Conservation (phyloP, 2,888 invertebrate genomes). For the Sphaerophoria taeniata region DNA sequence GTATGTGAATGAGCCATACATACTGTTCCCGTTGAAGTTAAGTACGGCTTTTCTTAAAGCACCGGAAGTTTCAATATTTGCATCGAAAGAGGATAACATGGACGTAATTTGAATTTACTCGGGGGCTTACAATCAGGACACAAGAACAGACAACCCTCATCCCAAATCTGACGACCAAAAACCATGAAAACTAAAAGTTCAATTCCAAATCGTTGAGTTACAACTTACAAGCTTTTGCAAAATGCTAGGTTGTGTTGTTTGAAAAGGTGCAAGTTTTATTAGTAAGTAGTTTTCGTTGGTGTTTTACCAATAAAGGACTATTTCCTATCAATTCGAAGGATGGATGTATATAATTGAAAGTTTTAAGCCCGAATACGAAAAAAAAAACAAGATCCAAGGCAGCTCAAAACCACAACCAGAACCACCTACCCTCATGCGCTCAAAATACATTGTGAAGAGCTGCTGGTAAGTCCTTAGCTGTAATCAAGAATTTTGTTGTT, state of each 20-base stretch:
- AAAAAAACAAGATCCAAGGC: conserved; percentile 11
- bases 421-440: not conserved
- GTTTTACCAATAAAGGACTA: not conserved
- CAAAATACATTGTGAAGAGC: not conserved
- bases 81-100: conserved; percentile 61
- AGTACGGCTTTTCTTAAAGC: conserved; percentile 45
- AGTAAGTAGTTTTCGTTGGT: not conserved
- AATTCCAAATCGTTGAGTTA: conserved; percentile 17
- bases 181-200: conserved; percentile 31
- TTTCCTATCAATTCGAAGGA: not conserved
- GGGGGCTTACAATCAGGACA: conserved; percentile 32
- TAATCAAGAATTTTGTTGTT: conserved; percentile 67
- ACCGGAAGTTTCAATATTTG: conserved; percentile 57
- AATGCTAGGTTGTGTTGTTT: not conserved
- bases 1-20: too few species aligned
- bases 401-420: not conserved
- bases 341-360: conserved; percentile 59
- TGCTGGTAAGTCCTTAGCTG: conserved; percentile 56
- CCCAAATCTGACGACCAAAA: conserved; percentile 1
- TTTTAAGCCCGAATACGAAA: conserved; percentile 33
- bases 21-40: not conserved
- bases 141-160: not conserved
- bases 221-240: conserved; percentile 8
- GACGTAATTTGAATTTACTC: conserved; percentile 58
- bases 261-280: not conserved